These are phyloP conservation scores for Amblyteles armatorius DNA, from an alignment of 2,888 invertebrate genomes.

Conservation along the genomic window DNA sequence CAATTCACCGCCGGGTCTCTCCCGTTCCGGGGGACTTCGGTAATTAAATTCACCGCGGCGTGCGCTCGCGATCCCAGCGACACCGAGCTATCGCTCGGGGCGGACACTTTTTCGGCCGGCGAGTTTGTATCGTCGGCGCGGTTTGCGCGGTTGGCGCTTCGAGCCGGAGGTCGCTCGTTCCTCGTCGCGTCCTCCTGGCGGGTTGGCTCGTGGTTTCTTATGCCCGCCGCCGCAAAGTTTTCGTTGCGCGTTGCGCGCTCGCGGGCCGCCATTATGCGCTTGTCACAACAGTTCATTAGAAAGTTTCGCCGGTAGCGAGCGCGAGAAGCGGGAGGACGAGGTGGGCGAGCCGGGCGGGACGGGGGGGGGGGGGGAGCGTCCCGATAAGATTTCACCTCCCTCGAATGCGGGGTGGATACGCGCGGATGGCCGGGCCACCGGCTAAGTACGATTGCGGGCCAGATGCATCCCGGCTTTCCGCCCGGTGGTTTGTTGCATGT, in stretches of 20 bases:
- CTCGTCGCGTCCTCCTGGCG: slow-evolving; percentile 7
- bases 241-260: slow-evolving; percentile 55
- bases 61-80: slow-evolving; percentile 52
- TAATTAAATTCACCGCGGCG: slow-evolving; percentile 75
- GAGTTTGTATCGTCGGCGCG: slow-evolving; percentile 59
- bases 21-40: slow-evolving; percentile 44
- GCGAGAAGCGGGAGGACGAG: slow-evolving; percentile 3
- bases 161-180: slow-evolving; percentile 33
- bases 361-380: slow-evolving; percentile 7
- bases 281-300: slow-evolving; percentile 77
- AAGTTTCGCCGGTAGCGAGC: slow-evolving; percentile 53
- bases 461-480: slow-evolving; percentile 35
- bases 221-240: slow-evolving; percentile 64
- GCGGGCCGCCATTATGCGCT: slow-evolving; percentile 70
- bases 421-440: not conserved
- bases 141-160: not conserved
- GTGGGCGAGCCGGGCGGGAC: not conserved
- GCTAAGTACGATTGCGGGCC: slow-evolving; percentile 13
- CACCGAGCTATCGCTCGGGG: slow-evolving; percentile 26
- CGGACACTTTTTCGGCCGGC: slow-evolving; percentile 12
- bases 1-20: not conserved
- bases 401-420: slow-evolving; percentile 16
- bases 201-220: slow-evolving; percentile 70
- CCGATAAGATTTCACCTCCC: slow-evolving; percentile 48
- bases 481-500: slow-evolving; percentile 37